Conservation (phyloP, 2,888 invertebrate genomes). For the Octonoba sinensis region DNA sequence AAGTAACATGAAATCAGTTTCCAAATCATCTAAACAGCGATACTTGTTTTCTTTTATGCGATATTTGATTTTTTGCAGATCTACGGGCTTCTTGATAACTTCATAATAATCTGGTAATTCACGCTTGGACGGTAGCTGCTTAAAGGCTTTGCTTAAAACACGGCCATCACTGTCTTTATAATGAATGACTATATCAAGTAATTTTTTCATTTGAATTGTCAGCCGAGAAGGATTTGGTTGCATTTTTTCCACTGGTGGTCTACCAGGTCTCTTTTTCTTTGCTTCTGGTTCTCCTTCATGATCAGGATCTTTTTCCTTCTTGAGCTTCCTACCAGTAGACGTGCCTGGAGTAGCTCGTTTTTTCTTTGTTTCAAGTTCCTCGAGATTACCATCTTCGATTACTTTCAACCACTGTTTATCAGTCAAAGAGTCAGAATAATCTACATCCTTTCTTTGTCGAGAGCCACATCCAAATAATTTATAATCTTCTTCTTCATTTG, state of each 20-base stretch:
- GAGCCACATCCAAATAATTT: constrained; percentile 89
- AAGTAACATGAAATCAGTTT: constrained; percentile 89
- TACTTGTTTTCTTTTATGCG: constrained; percentile 77
- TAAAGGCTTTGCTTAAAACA: constrained; percentile 91
- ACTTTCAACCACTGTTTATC: constrained; percentile 97
- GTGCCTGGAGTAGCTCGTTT: constrained; percentile 65
- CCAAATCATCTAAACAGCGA: constrained; percentile 74
- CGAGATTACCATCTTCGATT: constrained; percentile 73
- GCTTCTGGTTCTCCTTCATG: constrained; percentile 69
- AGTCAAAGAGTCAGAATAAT: constrained; percentile 95
- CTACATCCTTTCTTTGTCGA: constrained; percentile 94
- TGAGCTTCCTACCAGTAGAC: constrained; percentile 68
- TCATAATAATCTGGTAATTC: constrained; percentile 97
- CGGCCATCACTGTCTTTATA: constrained; percentile 89
- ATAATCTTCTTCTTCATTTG: constrained; percentile 82
- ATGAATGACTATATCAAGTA: constrained; percentile 89
- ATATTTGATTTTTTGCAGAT: constrained; percentile 90
- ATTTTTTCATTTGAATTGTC: constrained; percentile 85
- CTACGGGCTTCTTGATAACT: constrained; percentile 93
- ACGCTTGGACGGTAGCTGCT: constrained; percentile 92
- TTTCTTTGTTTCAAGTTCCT: constrained; percentile 70
- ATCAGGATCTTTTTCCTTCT: constrained; percentile 74
- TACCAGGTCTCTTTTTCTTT: constrained; percentile 69
- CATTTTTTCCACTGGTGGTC: constrained; percentile 68
- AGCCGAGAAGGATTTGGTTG: constrained; percentile 72